Evolutionary conservation across 2,888 invertebrate genomes (phyloP), one percentile per base, ranked within the genome.

Genomic region (Drosophila eohydei): DNA sequence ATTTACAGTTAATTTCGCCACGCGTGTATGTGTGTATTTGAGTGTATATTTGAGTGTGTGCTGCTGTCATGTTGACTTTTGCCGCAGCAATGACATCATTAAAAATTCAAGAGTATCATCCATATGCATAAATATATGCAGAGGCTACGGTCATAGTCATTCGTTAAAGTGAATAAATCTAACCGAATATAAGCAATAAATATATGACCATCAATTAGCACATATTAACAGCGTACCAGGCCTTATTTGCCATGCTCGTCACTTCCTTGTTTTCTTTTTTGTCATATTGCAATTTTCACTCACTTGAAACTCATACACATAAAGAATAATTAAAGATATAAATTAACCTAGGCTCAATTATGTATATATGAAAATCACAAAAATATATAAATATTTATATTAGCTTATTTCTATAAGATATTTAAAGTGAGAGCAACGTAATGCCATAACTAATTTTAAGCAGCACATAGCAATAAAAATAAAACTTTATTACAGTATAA

Each of bases 401-500:
- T 80, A 83, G 81, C 56, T 86, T 83, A 83, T 78, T 51, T 71
- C 38, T 63, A 44, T 82, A 81, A 81, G 81, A 62, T 57, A 62
- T 28, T 30, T 12, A 12, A 78, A 70, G 60, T 68, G 81, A 44
- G 59, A 63, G 56, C 41, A 62, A 55, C 54, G 51, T 26, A 54
- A 62, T 64, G 61, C 64, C 63, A 51, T 66, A 61, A 62, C 61
- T 78, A 71, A 58, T 65, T 67, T 56, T 83, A 80, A 83, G 78
- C 82, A 77, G 69, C 61, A 48, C 71, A 65, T 59, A 67, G 55
- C 48, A 30, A 74, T 56, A 44, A 74, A 85, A 80, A 71, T 75
- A 58, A 81, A 88, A 80, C 75, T 88, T 83, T 86, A 75, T 88
- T 88, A 57, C 88, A 86, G 83, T 46, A 12, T n/a, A 14, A 41